These are phyloP conservation scores for Eubucco bourcierii DNA, from an alignment of 2,113 vertebrate genomes.

Conservation along the genomic window DNA sequence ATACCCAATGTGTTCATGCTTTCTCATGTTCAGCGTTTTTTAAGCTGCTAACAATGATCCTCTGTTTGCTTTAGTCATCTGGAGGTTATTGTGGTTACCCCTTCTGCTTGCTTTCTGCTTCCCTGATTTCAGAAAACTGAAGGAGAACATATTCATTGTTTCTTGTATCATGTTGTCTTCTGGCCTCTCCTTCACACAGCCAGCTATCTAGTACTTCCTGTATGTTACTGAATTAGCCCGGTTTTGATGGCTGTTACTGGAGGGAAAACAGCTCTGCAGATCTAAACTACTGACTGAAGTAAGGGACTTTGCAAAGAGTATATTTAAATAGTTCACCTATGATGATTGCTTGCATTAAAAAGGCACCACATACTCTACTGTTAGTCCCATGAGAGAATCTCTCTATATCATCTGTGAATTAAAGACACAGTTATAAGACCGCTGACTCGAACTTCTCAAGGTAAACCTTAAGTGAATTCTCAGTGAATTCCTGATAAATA, in stretches of 20 bases:
- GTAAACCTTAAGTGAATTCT: too few relatives aligned
- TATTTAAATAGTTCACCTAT: not conserved
- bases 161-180: accelerated
- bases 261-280: not conserved
- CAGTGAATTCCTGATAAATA: not conserved
- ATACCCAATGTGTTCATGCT: not conserved
- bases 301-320: not conserved
- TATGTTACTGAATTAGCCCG: not conserved
- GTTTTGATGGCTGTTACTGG: not conserved
- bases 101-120: not conserved
- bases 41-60: not conserved
- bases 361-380: too few relatives aligned
- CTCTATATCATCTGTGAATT: not conserved
- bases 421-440: not conserved
- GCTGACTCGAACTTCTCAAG: too few relatives aligned
- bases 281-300: not conserved
- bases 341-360: not conserved
- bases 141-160: not conserved
- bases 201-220: not conserved
- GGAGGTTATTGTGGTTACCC: not conserved
- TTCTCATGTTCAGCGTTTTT: not conserved
- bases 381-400: not conserved
- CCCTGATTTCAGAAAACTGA: not conserved
- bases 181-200: not conserved
- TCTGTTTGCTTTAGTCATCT: not conserved